These are phyloP conservation scores for Aphaenogaster rudis DNA, from an alignment of 1,140 invertebrate species.

Conservation along the genomic window DNA sequence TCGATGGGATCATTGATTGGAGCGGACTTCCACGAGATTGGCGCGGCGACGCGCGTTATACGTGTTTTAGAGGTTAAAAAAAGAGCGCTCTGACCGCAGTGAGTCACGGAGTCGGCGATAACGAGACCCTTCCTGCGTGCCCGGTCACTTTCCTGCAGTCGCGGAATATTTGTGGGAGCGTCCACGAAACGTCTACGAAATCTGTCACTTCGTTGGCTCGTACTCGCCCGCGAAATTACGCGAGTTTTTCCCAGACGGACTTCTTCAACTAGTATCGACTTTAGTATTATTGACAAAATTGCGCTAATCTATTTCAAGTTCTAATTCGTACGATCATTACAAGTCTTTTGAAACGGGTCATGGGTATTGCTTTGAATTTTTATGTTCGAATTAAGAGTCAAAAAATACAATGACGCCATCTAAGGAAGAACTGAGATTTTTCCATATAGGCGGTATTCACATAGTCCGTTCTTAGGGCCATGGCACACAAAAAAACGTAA, in stretches of 20 bases:
- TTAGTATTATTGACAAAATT: neutral
- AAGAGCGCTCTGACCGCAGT: neutral
- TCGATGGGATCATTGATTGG: conserved; percentile 53
- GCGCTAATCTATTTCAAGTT: neutral
- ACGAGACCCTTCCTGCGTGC: conserved; percentile 71
- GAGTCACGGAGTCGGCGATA: conserved; percentile 68
- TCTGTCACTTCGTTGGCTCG: neutral
- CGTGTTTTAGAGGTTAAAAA: neutral
- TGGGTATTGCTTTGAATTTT: neutral
- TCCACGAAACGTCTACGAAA: neutral
- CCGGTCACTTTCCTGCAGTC: conserved; percentile 53
- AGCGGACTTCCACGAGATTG: neutral
- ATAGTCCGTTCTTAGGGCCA: too few species aligned
- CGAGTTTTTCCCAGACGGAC: neutral
- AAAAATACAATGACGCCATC: too few species aligned
- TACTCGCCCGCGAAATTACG: neutral
- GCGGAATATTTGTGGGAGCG: neutral
- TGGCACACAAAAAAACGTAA: too few species aligned
- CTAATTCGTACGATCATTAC: neutral
- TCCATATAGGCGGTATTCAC: too few species aligned
- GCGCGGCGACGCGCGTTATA: neutral
- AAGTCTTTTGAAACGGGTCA: neutral
- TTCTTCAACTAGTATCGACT: neutral
- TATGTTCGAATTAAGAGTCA: too few species aligned
- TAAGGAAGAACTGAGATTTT: too few species aligned